A percentile compares a stretch with the other conserved stretches of the same genome.
phyloP scores from a whole-genome alignment of 92 coral and sea anemone genomes.

The Actinernus sp. region DNA sequence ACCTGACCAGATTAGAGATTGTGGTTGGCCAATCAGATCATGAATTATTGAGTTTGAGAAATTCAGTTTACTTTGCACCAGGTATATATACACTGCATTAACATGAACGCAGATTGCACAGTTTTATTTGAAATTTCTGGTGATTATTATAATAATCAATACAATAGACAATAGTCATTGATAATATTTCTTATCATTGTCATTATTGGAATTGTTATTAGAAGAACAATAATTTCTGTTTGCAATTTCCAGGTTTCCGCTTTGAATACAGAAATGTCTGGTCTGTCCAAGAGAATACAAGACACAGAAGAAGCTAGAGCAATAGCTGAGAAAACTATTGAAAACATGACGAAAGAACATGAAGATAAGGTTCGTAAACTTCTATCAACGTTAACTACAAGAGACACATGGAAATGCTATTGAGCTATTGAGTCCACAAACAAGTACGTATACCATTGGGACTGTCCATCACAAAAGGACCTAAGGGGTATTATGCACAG shows the following conservation, averaged over 20 bases:
- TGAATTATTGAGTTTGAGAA: too few species aligned
- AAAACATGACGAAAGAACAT: slow-evolving; percentile 56
- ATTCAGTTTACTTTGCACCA: too few species aligned
- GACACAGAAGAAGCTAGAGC: slow-evolving; percentile 62
- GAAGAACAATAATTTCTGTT: background rate
- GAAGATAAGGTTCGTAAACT: slow-evolving; percentile 56
- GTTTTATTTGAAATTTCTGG: too few species aligned
- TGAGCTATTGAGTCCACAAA: background rate
- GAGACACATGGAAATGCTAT: background rate
- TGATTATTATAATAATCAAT: too few species aligned
- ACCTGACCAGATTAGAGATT: too few species aligned
- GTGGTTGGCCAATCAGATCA: too few species aligned
- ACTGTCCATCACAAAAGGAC: too few species aligned
- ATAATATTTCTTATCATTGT: too few species aligned
- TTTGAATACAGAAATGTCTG: slow-evolving; percentile 49
- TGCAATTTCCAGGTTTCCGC: slow-evolving; percentile 45
- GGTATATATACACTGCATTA: too few species aligned
- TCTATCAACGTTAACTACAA: background rate
- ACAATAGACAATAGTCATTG: too few species aligned
- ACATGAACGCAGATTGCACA: too few species aligned
- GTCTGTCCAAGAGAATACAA: slow-evolving; percentile 33
- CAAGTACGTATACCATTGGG: background rate
- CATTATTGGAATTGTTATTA: background rate
- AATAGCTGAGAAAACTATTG: slow-evolving; percentile 66
- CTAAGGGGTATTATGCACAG: too few species aligned